Evolutionary conservation across 2,797 vertebrate genomes (phyloP), one percentile per base, ranked within the genome.

Genomic region (Melanotaenia parkinsoni): DNA sequence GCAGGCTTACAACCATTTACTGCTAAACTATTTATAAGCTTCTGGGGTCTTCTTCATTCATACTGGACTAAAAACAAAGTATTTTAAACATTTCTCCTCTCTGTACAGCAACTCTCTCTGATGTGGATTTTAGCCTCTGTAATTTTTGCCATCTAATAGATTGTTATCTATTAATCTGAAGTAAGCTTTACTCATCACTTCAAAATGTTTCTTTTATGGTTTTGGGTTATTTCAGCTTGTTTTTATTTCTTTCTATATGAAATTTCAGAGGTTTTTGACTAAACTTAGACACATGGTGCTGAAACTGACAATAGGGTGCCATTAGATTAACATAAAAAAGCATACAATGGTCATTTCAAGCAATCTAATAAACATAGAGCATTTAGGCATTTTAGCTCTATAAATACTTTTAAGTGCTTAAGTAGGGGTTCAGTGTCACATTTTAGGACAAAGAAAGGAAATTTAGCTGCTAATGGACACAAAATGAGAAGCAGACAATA

Each of bases 381-480:
- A 50, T 59, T 64, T 20, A 53, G 3, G 18, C 24, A 1, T 54
- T 68, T 70, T 5, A 61, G 62, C 50, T 50, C 20, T 16, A 16
- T 32, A 59, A 45, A 68, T 38, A 40, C 13, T 60, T 30, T 5
- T 28, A 54, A 69, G 79, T 65, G 62, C 45, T 51, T 5, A 47
- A 51, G 30, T 5, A 50, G 45, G 11, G 51, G 13, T 35, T 72
- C 12, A 33, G 26, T 6, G 20, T 65, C 53, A 70, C 13, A 3
- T 0, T 18, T 58, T 5, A 38, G 59, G 32, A 37, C 70, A 22
- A 1, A 70, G 5, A 65, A 43, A 77, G 12, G 12, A 75, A 70
- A 70, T 72, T 6, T 8, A 51, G 47, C 60, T 37, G 58, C 37
- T 58, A 57, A 79, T 65, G 56, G 61, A 63, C 26, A 12, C 18